Conservation (phyloP, 2,888 invertebrate species). For the Cremastobaeus sp. region DNA sequence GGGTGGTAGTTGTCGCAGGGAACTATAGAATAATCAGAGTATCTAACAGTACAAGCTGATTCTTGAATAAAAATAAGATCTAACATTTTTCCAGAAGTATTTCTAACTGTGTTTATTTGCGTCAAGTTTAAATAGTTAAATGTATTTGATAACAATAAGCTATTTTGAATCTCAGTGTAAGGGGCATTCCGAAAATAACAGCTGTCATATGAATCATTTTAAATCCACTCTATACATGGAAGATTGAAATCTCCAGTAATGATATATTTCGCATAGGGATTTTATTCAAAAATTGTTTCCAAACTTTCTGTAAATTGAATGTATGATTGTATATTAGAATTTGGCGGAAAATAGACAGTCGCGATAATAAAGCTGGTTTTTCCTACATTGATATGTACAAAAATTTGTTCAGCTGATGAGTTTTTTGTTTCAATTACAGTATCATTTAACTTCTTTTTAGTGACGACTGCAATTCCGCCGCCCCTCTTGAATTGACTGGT, state of each 20-base stretch:
- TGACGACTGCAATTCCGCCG: too few species aligned
- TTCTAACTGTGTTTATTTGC: background rate
- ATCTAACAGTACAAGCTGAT: background rate
- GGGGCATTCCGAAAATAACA: background rate
- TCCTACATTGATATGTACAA: too few species aligned
- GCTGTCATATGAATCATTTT: background rate
- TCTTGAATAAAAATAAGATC: background rate
- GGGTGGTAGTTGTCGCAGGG: background rate
- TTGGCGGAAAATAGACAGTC: too few species aligned
- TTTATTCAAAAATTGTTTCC: background rate
- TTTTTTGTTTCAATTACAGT: too few species aligned
- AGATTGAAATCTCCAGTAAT: background rate
- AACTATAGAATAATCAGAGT: background rate
- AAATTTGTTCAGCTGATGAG: too few species aligned
- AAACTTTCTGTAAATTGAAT: too few species aligned
- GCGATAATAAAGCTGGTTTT: too few species aligned
- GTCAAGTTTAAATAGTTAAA: background rate
- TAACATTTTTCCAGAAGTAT: background rate
- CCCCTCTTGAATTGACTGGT: too few species aligned
- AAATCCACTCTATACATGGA: background rate
- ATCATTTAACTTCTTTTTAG: too few species aligned
- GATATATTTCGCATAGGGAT: background rate
- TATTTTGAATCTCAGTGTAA: background rate
- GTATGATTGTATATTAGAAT: too few species aligned
- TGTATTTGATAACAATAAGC: background rate